phyloP scores from a whole-genome alignment of 2,888 invertebrate genomes.

The Meghimatium bilineatum region DNA sequence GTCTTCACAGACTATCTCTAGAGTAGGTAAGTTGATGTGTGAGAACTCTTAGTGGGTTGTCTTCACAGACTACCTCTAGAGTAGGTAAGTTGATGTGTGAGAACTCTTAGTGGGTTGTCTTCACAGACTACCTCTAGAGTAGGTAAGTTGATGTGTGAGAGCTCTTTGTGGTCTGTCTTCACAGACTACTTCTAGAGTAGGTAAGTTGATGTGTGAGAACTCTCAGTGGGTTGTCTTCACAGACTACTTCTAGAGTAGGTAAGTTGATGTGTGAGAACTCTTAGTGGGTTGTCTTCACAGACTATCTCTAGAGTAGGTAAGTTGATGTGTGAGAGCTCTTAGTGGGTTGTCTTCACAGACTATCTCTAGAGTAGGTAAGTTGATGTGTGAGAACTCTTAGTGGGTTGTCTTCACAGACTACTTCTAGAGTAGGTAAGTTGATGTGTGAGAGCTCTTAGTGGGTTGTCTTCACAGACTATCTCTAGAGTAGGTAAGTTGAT shows the following conservation, averaged over 20 bases:
- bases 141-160: slow-evolving; percentile 89
- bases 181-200: slow-evolving; percentile 87
- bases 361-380: slow-evolving; percentile 85
- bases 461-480: slow-evolving; percentile 88
- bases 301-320: slow-evolving; percentile 86
- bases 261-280: slow-evolving; percentile 89
- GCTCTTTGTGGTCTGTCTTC: slow-evolving; percentile 90
- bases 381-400: slow-evolving; percentile 93
- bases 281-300: slow-evolving; percentile 90
- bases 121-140: slow-evolving; percentile 88
- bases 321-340: slow-evolving; percentile 90
- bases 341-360: slow-evolving; percentile 90
- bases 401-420: slow-evolving; percentile 88
- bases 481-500: slow-evolving; percentile 87
- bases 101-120: slow-evolving; percentile 89
- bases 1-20: slow-evolving; percentile 87
- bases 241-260: slow-evolving; percentile 87
- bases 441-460: slow-evolving; percentile 92
- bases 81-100: slow-evolving; percentile 89
- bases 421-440: slow-evolving; percentile 87
- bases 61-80: slow-evolving; percentile 87
- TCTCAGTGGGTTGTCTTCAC: slow-evolving; percentile 89
- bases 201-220: slow-evolving; percentile 90
- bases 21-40: slow-evolving; percentile 89
- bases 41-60: slow-evolving; percentile 90